Evolutionary conservation across 2,888 invertebrate species (phyloP).

Genomic region (Luperina nickerlii): DNA sequence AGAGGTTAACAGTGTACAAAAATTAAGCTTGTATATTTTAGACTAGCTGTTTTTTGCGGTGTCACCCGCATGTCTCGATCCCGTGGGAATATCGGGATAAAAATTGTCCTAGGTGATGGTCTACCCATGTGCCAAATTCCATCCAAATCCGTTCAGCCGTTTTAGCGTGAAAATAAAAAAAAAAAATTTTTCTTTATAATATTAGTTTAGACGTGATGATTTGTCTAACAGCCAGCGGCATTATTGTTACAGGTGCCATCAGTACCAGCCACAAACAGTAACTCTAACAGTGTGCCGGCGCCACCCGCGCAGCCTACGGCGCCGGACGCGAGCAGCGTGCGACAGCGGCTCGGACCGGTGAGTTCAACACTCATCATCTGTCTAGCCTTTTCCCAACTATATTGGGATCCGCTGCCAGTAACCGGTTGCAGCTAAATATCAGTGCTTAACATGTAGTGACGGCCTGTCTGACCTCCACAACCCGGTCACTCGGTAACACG

Average conservation of each 20-base stretch:
- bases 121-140: not conserved
- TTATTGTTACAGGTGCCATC: constrained; percentile 51
- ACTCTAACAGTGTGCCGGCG: constrained; percentile 44
- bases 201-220: not conserved
- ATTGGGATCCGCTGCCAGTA: not conserved
- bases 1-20: not conserved
- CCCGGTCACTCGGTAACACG: not conserved
- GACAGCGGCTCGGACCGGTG: constrained; percentile 85
- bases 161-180: not conserved
- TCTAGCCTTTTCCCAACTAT: not conserved
- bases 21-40: not conserved
- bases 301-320: constrained; percentile 57
- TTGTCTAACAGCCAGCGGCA: not conserved
- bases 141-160: too few species aligned
- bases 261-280: constrained; percentile 35
- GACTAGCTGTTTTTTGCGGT: not conserved
- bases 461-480: not conserved
- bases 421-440: not conserved
- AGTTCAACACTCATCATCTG: constrained; percentile 66
- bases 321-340: constrained; percentile 68
- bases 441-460: not conserved
- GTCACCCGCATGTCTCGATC: not conserved
- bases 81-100: too few species aligned
- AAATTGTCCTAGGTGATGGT: not conserved
- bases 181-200: not conserved